Conservation (phyloP, 1,140 invertebrate genomes). For the Drosophila aff. region DNA sequence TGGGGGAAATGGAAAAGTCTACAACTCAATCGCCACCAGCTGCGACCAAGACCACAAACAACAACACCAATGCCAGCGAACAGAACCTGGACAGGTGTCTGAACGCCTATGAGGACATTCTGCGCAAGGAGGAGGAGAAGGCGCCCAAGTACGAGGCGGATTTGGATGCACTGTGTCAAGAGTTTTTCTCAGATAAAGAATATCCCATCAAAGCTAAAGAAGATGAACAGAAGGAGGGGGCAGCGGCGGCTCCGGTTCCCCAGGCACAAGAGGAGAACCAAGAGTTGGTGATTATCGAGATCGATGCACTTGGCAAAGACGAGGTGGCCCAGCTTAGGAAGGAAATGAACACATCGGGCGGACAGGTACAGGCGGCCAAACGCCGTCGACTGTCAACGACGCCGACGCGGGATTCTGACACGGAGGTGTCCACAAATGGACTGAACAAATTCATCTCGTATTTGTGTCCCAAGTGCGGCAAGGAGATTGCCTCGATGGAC, state of each 20-base stretch:
- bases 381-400: constrained; percentile 39
- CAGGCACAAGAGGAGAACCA: constrained; percentile 22
- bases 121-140: constrained; percentile 57
- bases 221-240: constrained; percentile 2
- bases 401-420: constrained; percentile 34
- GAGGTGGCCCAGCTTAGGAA: constrained; percentile 59
- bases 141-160: constrained; percentile 32
- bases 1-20: constrained; percentile 40
- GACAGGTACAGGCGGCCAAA: constrained; percentile 10
- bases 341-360: constrained; percentile 46
- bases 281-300: constrained; percentile 74
- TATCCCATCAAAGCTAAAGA: not conserved
- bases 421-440: constrained; percentile 28
- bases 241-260: not conserved
- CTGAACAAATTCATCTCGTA: constrained; percentile 56
- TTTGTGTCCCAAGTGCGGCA: constrained; percentile 75
- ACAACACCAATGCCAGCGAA: constrained; percentile 64
- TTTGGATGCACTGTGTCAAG: constrained; percentile 58
- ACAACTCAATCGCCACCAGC: not conserved
- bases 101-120: constrained; percentile 64
- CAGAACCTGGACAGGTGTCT: constrained; percentile 58
- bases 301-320: constrained; percentile 66
- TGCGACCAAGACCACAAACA: constrained; percentile 9
- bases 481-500: constrained; percentile 63
- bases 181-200: constrained; percentile 54